Evolutionary conservation across 64 coral and sea anemone genomes (phyloP).

Genomic region (Pachyseris speciosa): DNA sequence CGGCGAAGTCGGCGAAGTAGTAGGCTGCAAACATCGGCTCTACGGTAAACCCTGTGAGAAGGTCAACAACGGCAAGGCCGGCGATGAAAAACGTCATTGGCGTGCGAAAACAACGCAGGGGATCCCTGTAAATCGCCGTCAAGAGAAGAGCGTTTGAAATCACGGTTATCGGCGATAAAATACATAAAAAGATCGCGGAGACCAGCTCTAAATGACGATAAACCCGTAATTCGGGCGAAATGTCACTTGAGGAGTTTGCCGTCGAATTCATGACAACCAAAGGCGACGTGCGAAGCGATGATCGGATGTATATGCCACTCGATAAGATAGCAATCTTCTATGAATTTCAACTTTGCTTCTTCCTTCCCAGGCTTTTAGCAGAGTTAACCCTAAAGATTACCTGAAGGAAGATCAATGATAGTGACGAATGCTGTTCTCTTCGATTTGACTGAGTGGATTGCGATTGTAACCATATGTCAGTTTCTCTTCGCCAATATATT

Average conservation of each 20-base stretch:
- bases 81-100: slow-evolving; percentile 79
- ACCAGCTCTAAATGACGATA: slow-evolving; percentile 69
- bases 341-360: not conserved
- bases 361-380: not conserved
- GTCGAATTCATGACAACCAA: not conserved
- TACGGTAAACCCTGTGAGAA: slow-evolving; percentile 67
- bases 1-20: slow-evolving; percentile 56
- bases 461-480: not conserved
- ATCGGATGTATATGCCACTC: not conserved
- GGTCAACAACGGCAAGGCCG: slow-evolving; percentile 71
- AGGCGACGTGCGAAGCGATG: not conserved
- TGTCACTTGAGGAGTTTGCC: not conserved
- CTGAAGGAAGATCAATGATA: too few relatives aligned
- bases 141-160: slow-evolving; percentile 79
- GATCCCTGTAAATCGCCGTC: slow-evolving; percentile 77
- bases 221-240: not conserved
- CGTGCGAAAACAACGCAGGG: slow-evolving; percentile 69
- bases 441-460: too few relatives aligned
- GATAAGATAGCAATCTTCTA: not conserved
- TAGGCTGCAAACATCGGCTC: slow-evolving; percentile 73
- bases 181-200: slow-evolving; percentile 65
- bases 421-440: too few relatives aligned
- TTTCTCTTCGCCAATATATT: not conserved
- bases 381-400: too few relatives aligned
- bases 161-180: slow-evolving; percentile 75